These are phyloP conservation scores for Lycaena phlaeas DNA, from an alignment of 2,888 invertebrate species.

Conservation along the genomic window DNA sequence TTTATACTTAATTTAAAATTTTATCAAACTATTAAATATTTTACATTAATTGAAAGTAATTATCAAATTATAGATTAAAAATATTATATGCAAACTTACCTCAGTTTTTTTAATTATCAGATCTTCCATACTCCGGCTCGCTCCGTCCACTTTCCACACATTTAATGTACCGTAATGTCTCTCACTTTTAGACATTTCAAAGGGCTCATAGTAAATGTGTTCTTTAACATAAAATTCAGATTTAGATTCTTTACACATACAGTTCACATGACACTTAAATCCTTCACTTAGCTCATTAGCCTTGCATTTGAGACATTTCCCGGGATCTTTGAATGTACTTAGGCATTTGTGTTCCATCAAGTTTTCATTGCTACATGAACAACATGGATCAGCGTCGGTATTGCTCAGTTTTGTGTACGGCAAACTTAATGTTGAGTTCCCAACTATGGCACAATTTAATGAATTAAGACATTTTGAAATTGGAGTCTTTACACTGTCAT, in stretches of 20 bases:
- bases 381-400: constrained; percentile 27
- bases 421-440: constrained; percentile 47
- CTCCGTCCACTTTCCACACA: constrained; percentile 26
- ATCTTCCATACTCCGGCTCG: constrained; percentile 47
- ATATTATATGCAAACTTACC: constrained; percentile 39
- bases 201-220: constrained; percentile 78
- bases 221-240: constrained; percentile 59
- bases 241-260: constrained; percentile 37
- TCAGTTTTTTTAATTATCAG: constrained; percentile 24
- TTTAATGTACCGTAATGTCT: constrained; percentile 45
- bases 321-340: constrained; percentile 24
- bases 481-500: constrained; percentile 35
- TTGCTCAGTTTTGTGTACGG: constrained; percentile 50
- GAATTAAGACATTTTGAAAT: constrained; percentile 55
- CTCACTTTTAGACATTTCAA: constrained; percentile 24
- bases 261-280: constrained; percentile 57
- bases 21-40: no score
- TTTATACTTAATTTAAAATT: no score
- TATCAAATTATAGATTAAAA: no score
- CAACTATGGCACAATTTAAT: constrained; percentile 50
- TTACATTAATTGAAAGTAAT: no score
- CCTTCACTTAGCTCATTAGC: constrained; percentile 33
- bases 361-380: constrained; percentile 38
- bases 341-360: constrained; percentile 19
- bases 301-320: constrained; percentile 39